phyloP scores from a whole-genome alignment of 2,797 vertebrate genomes.

The Perodicticus potto region DNA sequence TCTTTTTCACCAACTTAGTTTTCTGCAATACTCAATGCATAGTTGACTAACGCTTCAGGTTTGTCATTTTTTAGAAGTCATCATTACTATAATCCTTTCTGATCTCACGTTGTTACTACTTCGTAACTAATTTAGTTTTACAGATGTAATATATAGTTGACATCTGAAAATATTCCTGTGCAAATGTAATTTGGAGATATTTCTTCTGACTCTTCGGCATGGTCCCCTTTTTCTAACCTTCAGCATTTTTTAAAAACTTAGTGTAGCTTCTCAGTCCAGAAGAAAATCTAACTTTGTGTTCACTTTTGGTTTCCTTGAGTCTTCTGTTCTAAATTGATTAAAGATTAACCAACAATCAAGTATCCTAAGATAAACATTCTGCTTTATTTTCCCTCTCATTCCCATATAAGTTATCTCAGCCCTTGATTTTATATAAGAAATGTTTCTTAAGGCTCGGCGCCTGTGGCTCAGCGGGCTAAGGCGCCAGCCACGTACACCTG shows the following conservation, averaged over 20 bases:
- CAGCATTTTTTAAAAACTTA: background rate
- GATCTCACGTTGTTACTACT: background rate
- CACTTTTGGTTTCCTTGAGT: slow-evolving; percentile 16
- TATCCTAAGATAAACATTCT: background rate
- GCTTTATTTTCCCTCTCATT: background rate
- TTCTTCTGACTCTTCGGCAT: slow-evolving; percentile 1
- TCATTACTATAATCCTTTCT: background rate
- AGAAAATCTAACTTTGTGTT: background rate
- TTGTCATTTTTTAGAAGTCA: background rate
- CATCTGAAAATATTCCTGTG: background rate
- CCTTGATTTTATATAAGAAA: slow-evolving; percentile 33
- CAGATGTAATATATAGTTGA: background rate
- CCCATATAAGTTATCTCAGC: background rate
- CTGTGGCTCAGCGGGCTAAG: no score
- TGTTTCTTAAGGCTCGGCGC: no score
- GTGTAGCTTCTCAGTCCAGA: background rate
- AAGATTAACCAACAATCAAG: background rate
- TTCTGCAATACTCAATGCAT: background rate
- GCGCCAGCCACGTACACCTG: no score
- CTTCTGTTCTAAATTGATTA: slow-evolving; percentile 27
- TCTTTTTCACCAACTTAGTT: background rate
- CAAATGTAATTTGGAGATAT: slow-evolving; percentile 11
- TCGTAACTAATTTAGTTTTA: background rate
- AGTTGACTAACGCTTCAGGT: slow-evolving; percentile 16
- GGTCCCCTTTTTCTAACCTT: background rate